phyloP scores from a whole-genome alignment of 2,797 vertebrate genomes.

The Hyperoplus lanceolatus region DNA sequence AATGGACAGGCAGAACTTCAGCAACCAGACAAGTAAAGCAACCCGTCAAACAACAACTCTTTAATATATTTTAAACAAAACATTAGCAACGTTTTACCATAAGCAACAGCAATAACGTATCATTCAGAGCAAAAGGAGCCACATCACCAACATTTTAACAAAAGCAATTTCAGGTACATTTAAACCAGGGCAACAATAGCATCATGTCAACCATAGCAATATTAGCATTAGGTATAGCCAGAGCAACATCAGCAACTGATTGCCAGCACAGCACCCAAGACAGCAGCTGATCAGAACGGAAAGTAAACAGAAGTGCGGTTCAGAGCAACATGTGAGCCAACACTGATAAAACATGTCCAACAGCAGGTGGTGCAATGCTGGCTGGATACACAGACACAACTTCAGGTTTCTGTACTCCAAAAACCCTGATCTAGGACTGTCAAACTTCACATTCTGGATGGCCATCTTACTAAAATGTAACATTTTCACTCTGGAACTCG shows the following conservation, averaged over 20 bases:
- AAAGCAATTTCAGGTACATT: constrained; percentile 36
- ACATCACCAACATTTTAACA: constrained; percentile 39
- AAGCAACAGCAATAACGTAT: constrained; percentile 40
- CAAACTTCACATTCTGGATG: background rate
- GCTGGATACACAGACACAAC: constrained; percentile 2
- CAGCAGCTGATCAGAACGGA: constrained; percentile 61
- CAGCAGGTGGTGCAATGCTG: constrained; percentile 9
- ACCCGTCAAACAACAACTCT: constrained; percentile 45
- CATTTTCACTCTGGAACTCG: background rate
- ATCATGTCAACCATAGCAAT: constrained; percentile 46
- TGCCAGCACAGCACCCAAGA: constrained; percentile 59
- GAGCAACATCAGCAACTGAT: constrained; percentile 55
- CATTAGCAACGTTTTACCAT: constrained; percentile 37
- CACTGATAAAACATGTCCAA: constrained; percentile 14
- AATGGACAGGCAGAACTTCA: constrained; percentile 36
- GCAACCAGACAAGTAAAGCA: constrained; percentile 20
- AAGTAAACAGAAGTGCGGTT: constrained; percentile 54
- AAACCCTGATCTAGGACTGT: background rate
- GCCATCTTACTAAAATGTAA: background rate
- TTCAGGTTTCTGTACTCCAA: background rate
- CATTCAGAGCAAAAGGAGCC: constrained; percentile 44
- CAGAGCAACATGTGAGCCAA: constrained; percentile 39
- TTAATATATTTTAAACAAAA: constrained; percentile 52
- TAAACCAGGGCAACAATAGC: constrained; percentile 38
- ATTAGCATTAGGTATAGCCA: constrained; percentile 58